Conservation (phyloP, 2,113 vertebrate genomes). For the Neodontobutis hainanensis region DNA sequence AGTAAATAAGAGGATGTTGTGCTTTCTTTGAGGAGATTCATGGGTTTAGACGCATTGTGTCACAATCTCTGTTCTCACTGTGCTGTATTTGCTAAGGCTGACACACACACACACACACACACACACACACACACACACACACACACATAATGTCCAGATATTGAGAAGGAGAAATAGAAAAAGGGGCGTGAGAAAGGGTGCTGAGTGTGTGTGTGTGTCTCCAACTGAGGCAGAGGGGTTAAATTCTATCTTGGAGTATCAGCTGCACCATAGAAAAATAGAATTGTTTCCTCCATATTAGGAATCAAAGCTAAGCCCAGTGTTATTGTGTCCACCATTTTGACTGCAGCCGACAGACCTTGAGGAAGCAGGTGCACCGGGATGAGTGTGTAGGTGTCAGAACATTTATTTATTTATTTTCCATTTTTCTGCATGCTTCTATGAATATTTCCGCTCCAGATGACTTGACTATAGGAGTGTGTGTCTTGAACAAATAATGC, state of each 20-base stretch:
- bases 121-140: slow-evolving; percentile 34
- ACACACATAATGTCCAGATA: slow-evolving; percentile 64
- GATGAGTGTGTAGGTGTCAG: slow-evolving; percentile 61
- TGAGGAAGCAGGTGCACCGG: slow-evolving; percentile 69
- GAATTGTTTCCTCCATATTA: slow-evolving; percentile 76
- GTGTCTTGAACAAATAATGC: background rate
- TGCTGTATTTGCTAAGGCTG: slow-evolving; percentile 46
- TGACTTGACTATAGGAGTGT: slow-evolving; percentile 5
- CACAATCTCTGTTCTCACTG: slow-evolving; percentile 14
- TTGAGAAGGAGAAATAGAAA: slow-evolving; percentile 58
- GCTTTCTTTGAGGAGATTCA: slow-evolving; percentile 18
- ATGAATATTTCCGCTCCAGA: slow-evolving; percentile 16
- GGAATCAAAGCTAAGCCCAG: slow-evolving; percentile 71
- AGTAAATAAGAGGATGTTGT: slow-evolving; percentile 8
- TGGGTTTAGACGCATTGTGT: slow-evolving; percentile 33
- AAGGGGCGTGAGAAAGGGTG: slow-evolving; percentile 39
- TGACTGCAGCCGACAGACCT: slow-evolving; percentile 72
- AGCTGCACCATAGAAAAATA: slow-evolving; percentile 58
- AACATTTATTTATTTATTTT: background rate
- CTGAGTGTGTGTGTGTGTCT: slow-evolving; percentile 20
- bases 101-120: slow-evolving; percentile 40
- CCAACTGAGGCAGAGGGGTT: slow-evolving; percentile 22
- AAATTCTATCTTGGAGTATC: slow-evolving; percentile 62
- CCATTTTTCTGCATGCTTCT: slow-evolving; percentile 79
- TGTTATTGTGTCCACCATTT: slow-evolving; percentile 75